phyloP scores from a whole-genome alignment of 2,113 vertebrate species.

The Danio rerio region DNA sequence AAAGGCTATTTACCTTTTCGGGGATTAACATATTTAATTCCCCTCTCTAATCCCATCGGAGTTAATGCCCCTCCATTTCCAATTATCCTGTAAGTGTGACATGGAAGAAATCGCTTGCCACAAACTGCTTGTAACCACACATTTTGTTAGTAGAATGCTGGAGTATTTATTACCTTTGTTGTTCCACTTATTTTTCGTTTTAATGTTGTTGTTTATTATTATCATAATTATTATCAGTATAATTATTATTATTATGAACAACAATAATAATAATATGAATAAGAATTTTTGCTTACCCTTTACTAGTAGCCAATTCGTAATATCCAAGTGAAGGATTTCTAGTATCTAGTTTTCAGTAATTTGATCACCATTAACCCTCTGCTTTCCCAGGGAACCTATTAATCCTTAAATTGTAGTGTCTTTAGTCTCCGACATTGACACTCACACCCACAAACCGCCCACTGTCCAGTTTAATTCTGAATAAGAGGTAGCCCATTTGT shows the following conservation, averaged over 20 bases:
- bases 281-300: background rate
- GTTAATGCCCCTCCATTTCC: conserved; percentile 84
- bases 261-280: background rate
- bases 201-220: no score
- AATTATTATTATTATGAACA: background rate
- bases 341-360: background rate
- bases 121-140: conserved; percentile 72
- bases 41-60: conserved; percentile 81
- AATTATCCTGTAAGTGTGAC: conserved; percentile 84
- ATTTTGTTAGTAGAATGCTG: conserved; percentile 66
- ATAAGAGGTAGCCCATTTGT: conserved; percentile 55
- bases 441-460: background rate
- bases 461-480: background rate
- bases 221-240: background rate
- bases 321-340: background rate
- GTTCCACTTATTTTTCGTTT: background rate
- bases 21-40: conserved; percentile 88
- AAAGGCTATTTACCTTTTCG: conserved; percentile 86
- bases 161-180: conserved; percentile 38
- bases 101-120: conserved; percentile 74
- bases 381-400: background rate
- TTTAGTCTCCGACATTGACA: background rate
- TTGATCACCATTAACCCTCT: background rate
- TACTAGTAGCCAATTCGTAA: background rate
- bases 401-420: background rate